A percentile compares a stretch with the other conserved stretches of the same genome.
These are phyloP conservation scores for Zele albiditarsus DNA, from an alignment of 2,888 invertebrate genomes.

Conservation along the genomic window DNA sequence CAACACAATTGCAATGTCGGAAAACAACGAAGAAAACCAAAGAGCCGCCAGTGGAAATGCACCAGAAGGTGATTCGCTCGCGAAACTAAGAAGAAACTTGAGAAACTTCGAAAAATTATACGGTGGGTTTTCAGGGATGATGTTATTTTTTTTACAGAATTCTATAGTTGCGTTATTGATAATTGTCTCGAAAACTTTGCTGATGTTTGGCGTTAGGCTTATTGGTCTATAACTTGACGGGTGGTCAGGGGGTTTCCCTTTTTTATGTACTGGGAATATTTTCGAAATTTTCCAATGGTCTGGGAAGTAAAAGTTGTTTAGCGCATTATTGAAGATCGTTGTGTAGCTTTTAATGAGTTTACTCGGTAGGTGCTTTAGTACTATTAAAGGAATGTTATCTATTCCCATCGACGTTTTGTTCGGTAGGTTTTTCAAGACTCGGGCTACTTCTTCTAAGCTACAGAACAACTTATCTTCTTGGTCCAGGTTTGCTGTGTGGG, in stretches of 20 bases:
- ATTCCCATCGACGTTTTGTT: conserved; percentile 44
- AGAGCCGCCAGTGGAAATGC: too few relatives aligned
- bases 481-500: not conserved
- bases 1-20: too few relatives aligned
- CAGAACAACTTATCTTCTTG: not conserved
- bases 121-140: not conserved
- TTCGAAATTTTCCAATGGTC: conserved; percentile 38
- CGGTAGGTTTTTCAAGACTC: not conserved
- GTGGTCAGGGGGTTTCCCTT: not conserved
- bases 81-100: too few relatives aligned
- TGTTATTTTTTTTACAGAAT: not conserved
- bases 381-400: conserved; percentile 43
- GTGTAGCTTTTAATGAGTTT: conserved; percentile 22
- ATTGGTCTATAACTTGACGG: not conserved
- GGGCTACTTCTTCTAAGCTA: too few relatives aligned
- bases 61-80: too few relatives aligned
- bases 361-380: conserved; percentile 33
- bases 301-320: conserved; percentile 39
- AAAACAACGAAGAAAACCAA: too few relatives aligned
- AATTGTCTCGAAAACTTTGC: not conserved
- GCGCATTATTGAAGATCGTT: conserved; percentile 41
- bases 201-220: not conserved
- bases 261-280: conserved; percentile 42
- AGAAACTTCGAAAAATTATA: too few relatives aligned
- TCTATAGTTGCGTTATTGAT: not conserved